A percentile compares a stretch with the other conserved stretches of the same genome.
These are phyloP conservation scores for Centropus bengalensis DNA, from an alignment of 2,113 vertebrate species.

Conservation along the genomic window DNA sequence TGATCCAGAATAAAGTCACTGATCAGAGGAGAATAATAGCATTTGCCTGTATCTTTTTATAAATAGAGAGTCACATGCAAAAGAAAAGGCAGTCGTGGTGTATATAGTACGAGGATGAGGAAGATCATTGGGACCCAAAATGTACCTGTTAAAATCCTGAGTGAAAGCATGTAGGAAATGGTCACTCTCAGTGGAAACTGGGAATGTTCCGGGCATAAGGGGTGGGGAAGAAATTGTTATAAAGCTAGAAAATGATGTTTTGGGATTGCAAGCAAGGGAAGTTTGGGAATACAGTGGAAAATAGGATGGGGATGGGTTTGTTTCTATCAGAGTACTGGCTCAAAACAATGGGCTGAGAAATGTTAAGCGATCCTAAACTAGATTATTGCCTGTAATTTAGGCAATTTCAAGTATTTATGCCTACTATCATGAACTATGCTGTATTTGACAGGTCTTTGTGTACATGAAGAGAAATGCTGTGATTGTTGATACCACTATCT, in stretches of 20 bases:
- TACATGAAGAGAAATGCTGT: slow-evolving; percentile 85
- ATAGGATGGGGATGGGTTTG: not conserved
- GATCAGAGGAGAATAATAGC: not conserved
- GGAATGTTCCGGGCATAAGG: not conserved
- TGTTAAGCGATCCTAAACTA: not conserved
- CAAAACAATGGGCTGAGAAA: not conserved
- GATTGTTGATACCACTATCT: slow-evolving; percentile 89
- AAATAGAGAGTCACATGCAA: not conserved
- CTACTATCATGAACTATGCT: not conserved
- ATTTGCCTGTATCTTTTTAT: not conserved
- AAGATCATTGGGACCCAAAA: not conserved
- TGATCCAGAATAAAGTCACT: not conserved
- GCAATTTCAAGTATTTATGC: not conserved
- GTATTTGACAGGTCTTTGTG: slow-evolving; percentile 82
- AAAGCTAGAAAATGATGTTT: not conserved
- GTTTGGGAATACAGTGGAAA: not conserved
- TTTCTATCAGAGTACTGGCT: not conserved
- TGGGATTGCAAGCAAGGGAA: not conserved
- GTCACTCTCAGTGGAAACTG: not conserved
- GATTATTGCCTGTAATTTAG: not conserved
- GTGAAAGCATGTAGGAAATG: not conserved
- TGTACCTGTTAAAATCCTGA: not conserved
- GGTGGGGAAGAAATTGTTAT: not conserved
- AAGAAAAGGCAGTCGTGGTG: not conserved
- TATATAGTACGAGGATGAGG: not conserved